phyloP scores from a whole-genome alignment of 2,113 vertebrate genomes.

The Amblyopsis rosae region DNA sequence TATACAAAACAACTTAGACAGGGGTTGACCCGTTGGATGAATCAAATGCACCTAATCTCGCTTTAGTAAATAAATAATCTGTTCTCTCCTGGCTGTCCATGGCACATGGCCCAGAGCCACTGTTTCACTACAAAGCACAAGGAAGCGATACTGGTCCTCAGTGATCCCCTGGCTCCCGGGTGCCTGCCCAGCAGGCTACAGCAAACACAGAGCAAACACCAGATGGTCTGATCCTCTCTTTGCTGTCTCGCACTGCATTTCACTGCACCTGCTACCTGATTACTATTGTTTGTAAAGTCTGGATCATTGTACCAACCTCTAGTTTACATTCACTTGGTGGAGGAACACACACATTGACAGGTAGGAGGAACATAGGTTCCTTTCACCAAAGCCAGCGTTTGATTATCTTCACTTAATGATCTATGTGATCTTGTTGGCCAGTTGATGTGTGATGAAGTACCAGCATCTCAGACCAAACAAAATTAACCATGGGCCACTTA shows the following conservation, averaged over 20 bases:
- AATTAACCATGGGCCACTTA: too few species aligned
- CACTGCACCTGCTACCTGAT: not conserved
- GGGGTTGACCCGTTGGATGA: too few species aligned
- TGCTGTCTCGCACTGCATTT: constrained; percentile 11
- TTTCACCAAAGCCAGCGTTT: not conserved
- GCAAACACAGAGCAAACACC: constrained; percentile 55
- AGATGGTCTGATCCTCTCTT: constrained; percentile 10
- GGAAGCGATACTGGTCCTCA: constrained; percentile 39
- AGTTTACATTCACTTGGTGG: too few species aligned
- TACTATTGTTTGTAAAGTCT: too few species aligned
- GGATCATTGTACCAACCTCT: too few species aligned
- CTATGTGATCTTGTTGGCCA: not conserved
- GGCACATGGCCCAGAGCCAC: too few species aligned
- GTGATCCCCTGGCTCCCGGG: constrained; percentile 12
- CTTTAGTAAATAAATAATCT: too few species aligned
- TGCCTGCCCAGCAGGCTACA: constrained; percentile 31
- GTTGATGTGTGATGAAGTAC: not conserved
- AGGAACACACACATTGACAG: too few species aligned
- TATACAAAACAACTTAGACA: too few species aligned
- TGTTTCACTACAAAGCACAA: not conserved
- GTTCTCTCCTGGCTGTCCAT: too few species aligned
- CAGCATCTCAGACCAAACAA: too few species aligned
- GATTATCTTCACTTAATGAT: too few species aligned
- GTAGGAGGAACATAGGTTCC: not conserved
- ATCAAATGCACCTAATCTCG: not conserved